Evolutionary conservation across 2,888 invertebrate genomes (phyloP).

Genomic region (Mythimna loreyi): DNA sequence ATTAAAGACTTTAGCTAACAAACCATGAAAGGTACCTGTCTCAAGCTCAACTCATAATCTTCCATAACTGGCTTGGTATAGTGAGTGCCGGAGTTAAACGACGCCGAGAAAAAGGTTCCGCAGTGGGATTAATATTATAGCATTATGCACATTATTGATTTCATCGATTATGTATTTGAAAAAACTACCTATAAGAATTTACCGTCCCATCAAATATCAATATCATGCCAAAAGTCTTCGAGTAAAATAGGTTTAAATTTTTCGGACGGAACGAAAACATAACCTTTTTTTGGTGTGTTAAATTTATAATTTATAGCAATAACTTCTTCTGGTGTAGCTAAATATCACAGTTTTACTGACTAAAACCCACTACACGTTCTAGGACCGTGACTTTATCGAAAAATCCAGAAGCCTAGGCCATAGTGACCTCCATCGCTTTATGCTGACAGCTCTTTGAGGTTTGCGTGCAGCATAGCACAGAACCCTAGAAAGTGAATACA

Average conservation of each 20-base stretch:
- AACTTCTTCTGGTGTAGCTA: too few relatives aligned
- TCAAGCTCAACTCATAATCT: neutral
- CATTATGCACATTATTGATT: neutral
- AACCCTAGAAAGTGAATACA: neutral
- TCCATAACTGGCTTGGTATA: neutral
- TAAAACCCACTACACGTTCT: too few relatives aligned
- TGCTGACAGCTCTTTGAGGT: too few relatives aligned
- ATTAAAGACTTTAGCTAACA: constrained; percentile 16
- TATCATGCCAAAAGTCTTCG: too few relatives aligned
- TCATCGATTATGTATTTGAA: neutral
- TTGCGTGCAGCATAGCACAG: neutral
- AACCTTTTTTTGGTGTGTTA: too few relatives aligned
- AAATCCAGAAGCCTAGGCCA: too few relatives aligned
- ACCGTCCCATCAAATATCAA: neutral
- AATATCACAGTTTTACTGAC: too few relatives aligned
- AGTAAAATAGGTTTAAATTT: neutral
- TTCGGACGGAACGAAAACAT: neutral
- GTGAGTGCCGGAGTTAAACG: neutral
- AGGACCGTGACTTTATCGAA: too few relatives aligned
- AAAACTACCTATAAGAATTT: neutral
- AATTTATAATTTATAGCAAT: too few relatives aligned
- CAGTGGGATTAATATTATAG: neutral
- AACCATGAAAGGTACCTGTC: constrained; percentile 1
- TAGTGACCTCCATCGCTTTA: too few relatives aligned
- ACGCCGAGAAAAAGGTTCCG: neutral